Evolutionary conservation across 1,140 invertebrate species (phyloP), one percentile per base, ranked within the genome.

Genomic region (Diuraphis noxia): DNA sequence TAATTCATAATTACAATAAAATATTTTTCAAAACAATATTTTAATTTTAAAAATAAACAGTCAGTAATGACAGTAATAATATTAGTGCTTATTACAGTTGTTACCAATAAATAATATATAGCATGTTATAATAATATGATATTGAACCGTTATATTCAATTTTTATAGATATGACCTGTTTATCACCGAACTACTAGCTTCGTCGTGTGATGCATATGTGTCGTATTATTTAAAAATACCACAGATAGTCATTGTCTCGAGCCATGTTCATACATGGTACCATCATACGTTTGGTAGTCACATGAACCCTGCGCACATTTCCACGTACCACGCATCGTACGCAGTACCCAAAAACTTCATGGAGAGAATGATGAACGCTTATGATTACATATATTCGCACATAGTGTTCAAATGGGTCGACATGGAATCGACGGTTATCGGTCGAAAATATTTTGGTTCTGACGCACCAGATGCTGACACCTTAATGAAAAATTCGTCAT

Each of bases 201-300:
- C 92, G 17, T 92, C 93, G 49, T 92, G 92, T 21, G 92, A 92
- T n/a, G 38, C 92, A 10, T 92, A 92, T 1, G 93, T 94, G 46
- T 93, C 93, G 0, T 92, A 94, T 92, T 85, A 88, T 34, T 91
- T 92, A 25, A 63, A 92, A 87, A 82, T 92, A 8, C 96, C 96
- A 0, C 94, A 95, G 6, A 95, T 97, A 5, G 94, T 94, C 0
- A 92, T 95, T 7, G 94, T 94, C 91, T 95, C 95, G 3, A 95
- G 95, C 84, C 93, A 94, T 13, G 92, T 95, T n/a, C 95, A 96
- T 94, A 94, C 95, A 21, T 96, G 95, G 95, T 94, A 95, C 92
- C 95, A 94, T 77, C 93, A 94, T 21, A 93, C 94, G 63, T 91
- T 93, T 2, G 93, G 92, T 6, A 93, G 92, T 88, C 92, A 92